These are phyloP conservation scores for Copidosoma aretas DNA, from an alignment of 2,888 invertebrate genomes.

Conservation along the genomic window DNA sequence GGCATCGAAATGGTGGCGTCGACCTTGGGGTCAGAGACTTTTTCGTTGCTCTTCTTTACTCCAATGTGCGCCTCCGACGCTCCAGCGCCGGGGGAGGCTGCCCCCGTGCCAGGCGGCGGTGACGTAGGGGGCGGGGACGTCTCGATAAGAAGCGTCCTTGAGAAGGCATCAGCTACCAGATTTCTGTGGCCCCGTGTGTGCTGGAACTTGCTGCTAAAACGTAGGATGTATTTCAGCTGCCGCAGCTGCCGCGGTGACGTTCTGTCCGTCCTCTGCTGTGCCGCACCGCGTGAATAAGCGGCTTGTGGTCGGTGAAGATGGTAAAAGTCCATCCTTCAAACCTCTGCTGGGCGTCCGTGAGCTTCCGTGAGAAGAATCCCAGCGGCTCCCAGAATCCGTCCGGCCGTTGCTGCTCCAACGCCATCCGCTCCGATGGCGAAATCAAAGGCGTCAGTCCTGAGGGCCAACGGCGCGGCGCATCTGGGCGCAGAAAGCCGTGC, in stretches of 20 bases:
- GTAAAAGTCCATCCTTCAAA: slow-evolving; percentile 31
- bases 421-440: too few relatives aligned
- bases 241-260: background rate
- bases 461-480: slow-evolving; percentile 16
- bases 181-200: background rate
- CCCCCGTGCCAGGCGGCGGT: too few relatives aligned
- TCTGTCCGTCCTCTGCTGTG: background rate
- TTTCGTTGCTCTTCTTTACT: background rate
- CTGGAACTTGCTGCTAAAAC: background rate
- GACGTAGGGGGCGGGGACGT: too few relatives aligned
- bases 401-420: too few relatives aligned
- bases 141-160: too few relatives aligned
- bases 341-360: background rate
- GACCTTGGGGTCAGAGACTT: too few relatives aligned
- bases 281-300: slow-evolving; percentile 25
- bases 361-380: slow-evolving; percentile 23
- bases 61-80: too few relatives aligned
- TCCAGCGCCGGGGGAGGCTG: too few relatives aligned
- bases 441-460: slow-evolving; percentile 29
- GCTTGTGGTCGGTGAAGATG: slow-evolving; percentile 33
- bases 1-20: slow-evolving; percentile 5
- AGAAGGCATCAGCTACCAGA: slow-evolving; percentile 16
- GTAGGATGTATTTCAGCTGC: background rate
- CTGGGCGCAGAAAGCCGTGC: slow-evolving; percentile 19
- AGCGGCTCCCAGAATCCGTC: slow-evolving; percentile 24